Conservation (phyloP, 2,797 vertebrate genomes). For the Smutsia temminckii region DNA sequence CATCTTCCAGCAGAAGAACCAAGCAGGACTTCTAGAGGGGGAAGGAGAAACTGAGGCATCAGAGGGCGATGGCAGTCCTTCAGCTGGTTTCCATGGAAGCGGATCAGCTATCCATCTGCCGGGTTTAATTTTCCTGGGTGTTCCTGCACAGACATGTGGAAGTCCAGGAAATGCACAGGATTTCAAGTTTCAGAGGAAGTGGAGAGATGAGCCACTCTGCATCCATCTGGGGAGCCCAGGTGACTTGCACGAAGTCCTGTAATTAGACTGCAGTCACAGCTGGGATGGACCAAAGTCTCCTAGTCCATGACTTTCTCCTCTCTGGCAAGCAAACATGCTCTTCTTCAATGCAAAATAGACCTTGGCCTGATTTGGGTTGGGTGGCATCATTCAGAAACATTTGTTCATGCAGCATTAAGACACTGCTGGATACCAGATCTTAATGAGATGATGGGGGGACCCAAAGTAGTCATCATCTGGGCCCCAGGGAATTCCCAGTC, state of each 20-base stretch:
- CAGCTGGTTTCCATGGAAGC: not conserved
- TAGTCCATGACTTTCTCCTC: not conserved
- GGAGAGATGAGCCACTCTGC: not conserved
- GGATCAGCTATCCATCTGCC: not conserved
- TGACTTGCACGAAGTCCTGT: not conserved
- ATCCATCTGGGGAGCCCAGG: not conserved
- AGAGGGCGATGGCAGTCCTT: accelerated
- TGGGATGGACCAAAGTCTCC: not conserved
- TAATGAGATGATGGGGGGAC: too few relatives aligned
- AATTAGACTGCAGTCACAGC: not conserved
- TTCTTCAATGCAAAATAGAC: not conserved
- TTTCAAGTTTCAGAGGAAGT: not conserved
- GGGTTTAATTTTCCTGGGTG: too few relatives aligned
- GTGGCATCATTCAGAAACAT: not conserved
- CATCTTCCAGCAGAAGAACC: conserved; percentile 54
- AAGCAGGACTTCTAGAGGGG: not conserved
- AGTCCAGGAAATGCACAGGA: not conserved
- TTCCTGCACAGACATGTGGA: too few relatives aligned
- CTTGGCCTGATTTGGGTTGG: not conserved
- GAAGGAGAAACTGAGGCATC: too few relatives aligned
- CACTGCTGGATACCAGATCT: not conserved
- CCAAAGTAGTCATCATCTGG: not conserved
- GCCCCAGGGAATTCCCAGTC: not conserved
- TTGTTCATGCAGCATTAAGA: not conserved
- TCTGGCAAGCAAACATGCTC: accelerated